Evolutionary conservation across 2,888 invertebrate genomes (phyloP).

Genomic region (Anoplius nigerrimus): DNA sequence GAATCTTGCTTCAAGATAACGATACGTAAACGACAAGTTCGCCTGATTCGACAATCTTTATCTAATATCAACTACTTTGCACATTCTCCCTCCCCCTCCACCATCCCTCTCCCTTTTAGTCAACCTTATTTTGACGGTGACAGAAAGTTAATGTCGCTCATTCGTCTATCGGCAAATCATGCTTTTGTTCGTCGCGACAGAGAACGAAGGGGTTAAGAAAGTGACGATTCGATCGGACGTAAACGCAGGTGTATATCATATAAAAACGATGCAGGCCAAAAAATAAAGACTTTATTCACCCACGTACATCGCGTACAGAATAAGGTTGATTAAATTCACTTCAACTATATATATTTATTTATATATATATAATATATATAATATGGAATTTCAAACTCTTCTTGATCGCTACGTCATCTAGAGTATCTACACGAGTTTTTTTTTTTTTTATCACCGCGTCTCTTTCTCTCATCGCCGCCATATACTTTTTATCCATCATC

Average conservation of each 20-base stretch:
- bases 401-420: conserved; percentile 57
- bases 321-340: conserved; percentile 67
- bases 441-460: conserved; percentile 20
- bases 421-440: conserved; percentile 59
- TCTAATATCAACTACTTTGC: conserved; percentile 28
- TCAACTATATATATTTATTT: conserved; percentile 49
- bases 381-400: conserved; percentile 50
- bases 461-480: conserved; percentile 11
- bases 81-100: conserved; percentile 1
- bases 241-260: conserved; percentile 51
- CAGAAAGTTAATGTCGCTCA: neutral
- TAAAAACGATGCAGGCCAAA: conserved; percentile 71
- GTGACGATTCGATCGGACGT: conserved; percentile 12
- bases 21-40: no score
- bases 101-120: conserved; percentile 1
- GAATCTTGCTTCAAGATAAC: no score
- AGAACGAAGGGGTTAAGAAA: neutral
- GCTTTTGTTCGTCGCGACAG: neutral
- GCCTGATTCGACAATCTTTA: no score
- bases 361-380: conserved; percentile 42
- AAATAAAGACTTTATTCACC: conserved; percentile 70
- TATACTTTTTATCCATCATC: neutral
- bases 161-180: neutral
- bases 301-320: conserved; percentile 69
- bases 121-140: conserved; percentile 37